Evolutionary conservation across 1,140 invertebrate species (phyloP).

Genomic region (Drosophila seguyi): DNA sequence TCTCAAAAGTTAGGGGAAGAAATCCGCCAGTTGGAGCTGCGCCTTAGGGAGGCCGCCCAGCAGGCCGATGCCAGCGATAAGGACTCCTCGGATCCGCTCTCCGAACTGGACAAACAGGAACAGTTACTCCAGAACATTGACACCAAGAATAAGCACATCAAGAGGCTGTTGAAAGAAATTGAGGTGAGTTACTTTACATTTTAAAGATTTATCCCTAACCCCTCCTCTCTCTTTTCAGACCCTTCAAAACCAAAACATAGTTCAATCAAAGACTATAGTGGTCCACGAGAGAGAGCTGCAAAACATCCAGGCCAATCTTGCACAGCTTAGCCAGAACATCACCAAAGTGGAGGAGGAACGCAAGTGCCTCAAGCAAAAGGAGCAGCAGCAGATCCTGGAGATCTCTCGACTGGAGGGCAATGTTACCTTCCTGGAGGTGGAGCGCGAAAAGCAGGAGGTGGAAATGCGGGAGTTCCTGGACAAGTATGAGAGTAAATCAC

Average conservation of each 20-base stretch:
- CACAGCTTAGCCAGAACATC: constrained; percentile 68
- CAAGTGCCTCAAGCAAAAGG: constrained; percentile 49
- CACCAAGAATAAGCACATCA: constrained; percentile 84
- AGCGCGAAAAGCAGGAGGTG: constrained; percentile 71
- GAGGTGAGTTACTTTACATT: constrained; percentile 52
- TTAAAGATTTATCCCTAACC: not conserved
- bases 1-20: constrained; percentile 58
- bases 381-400: constrained; percentile 62
- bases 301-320: constrained; percentile 56
- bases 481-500: constrained; percentile 64
- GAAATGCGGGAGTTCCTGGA: constrained; percentile 78
- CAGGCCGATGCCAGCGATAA: constrained; percentile 77
- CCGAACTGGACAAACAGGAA: constrained; percentile 82
- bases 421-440: constrained; percentile 74
- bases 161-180: constrained; percentile 77
- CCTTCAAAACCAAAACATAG: constrained; percentile 78
- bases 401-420: constrained; percentile 72
- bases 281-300: constrained; percentile 69
- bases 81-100: constrained; percentile 82
- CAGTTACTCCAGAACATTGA: constrained; percentile 82
- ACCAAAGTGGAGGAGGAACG: constrained; percentile 66
- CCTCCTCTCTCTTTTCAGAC: constrained; percentile 38
- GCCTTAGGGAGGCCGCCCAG: constrained; percentile 63
- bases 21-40: constrained; percentile 69
- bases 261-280: constrained; percentile 75